These are phyloP conservation scores for Catharus fuscescens DNA, from an alignment of 2,113 vertebrate genomes.

Conservation along the genomic window DNA sequence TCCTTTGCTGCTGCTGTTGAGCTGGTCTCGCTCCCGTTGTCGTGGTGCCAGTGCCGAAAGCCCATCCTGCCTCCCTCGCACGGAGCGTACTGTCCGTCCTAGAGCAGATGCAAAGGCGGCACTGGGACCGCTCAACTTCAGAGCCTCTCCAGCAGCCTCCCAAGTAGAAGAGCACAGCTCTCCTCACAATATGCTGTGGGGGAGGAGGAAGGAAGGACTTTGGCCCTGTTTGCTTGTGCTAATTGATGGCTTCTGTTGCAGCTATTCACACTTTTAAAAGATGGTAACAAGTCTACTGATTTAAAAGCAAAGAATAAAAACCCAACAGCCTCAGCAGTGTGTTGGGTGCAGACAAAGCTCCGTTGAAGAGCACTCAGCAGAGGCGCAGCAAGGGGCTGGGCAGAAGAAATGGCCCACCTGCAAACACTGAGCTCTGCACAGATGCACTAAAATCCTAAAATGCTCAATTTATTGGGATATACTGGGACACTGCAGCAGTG, in stretches of 20 bases:
- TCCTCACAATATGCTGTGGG: slow-evolving; percentile 61
- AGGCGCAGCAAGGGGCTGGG: neutral
- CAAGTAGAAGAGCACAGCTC: slow-evolving; percentile 46
- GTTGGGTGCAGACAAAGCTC: neutral
- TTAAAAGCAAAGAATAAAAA: slow-evolving; percentile 53
- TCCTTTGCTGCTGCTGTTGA: slow-evolving; percentile 49
- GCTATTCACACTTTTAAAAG: slow-evolving; percentile 75
- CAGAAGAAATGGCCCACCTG: neutral
- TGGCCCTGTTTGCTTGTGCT: slow-evolving; percentile 75
- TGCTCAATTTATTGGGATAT: accelerated
- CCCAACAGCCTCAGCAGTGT: neutral
- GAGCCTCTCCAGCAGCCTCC: slow-evolving; percentile 53
- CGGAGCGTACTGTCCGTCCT: slow-evolving; percentile 20
- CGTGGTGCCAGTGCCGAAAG: slow-evolving; percentile 17
- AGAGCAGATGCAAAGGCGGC: slow-evolving; percentile 56
- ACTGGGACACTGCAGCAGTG: accelerated
- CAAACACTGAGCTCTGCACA: neutral
- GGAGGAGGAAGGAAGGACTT: slow-evolving; percentile 58
- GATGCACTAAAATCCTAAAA: neutral
- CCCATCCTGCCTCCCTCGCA: neutral
- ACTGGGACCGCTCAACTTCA: slow-evolving; percentile 47
- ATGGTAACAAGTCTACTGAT: slow-evolving; percentile 50
- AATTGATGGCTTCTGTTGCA: slow-evolving; percentile 77
- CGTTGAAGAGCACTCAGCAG: neutral
- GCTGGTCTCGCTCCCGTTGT: slow-evolving; percentile 40